Base-by-base conservation (phyloP, 2,888 invertebrate species). In the Deilephila porcellus region DNA sequence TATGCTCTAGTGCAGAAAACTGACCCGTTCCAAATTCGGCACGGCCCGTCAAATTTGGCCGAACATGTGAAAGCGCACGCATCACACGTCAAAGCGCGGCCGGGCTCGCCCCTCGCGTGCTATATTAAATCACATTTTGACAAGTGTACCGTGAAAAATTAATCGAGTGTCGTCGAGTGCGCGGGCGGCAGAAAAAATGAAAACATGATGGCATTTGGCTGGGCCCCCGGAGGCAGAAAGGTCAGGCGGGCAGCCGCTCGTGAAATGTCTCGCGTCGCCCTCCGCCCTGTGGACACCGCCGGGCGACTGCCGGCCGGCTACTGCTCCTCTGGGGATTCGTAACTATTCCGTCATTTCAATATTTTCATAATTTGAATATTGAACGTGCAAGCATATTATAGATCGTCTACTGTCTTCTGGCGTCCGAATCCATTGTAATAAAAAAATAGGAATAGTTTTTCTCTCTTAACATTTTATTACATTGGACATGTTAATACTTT, bases 91-190 rank as follows among this genome's bases (percentile, higher is more conserved):
- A 93, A 93, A 94, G 93, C 90, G 82, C 82, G 81, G 80, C 85
- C 82, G 82, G 83, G 85, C 82, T 83, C 86, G 84, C 87, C 91
- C 91, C 91, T 87, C 84, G 86, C 88, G 86, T 82, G 83, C 88
- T 86, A 88, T 91, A 93, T 93, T 91, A 93, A 94, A 94, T 94
- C 94, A 93, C 91, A 92, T 94, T 93, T 93, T 94, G 93, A 94
- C 94, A 94, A 92, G 93, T 93, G 93, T 92, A 92, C 93, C 94
- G 91, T 94, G 94, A 92, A 93, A 91, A 94, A 94, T 93, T 94
- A 93, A 94, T 94, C 94, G 93, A 93, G 91, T 93, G 90, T 89
- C 93, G 92, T 91, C 86, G 91, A 90, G 90, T 91, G 89, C 85
- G 85, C 86, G 86, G 86, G 85, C 83, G 84, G 86, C 82, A 86